A percentile compares a stretch with the other conserved stretches of the same genome.
Evolutionary conservation across 2,888 invertebrate species (phyloP).

Genomic region (Drosophila yooni): DNA sequence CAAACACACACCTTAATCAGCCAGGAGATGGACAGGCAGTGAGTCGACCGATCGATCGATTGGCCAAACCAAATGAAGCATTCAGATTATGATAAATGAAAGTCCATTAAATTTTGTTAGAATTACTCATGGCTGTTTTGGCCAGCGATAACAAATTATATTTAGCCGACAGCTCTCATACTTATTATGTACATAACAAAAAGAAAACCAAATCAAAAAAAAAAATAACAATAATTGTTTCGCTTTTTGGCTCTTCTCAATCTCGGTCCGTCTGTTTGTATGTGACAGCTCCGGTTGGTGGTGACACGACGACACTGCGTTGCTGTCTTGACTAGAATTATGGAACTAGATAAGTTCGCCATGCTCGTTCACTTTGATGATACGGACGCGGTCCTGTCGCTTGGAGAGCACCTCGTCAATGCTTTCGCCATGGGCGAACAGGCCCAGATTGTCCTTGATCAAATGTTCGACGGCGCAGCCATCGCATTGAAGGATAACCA

Average conservation of each 20-base stretch:
- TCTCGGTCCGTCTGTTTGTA: background rate
- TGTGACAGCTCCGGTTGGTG: conserved; percentile 2
- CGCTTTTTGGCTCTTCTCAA: conserved; percentile 4
- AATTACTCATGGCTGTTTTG: conserved; percentile 46
- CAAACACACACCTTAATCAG: conserved; percentile 60
- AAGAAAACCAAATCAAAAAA: conserved; percentile 26
- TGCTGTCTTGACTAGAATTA: conserved; percentile 61
- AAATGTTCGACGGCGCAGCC: conserved; percentile 83
- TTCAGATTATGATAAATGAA: conserved; percentile 30
- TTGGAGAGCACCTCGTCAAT: conserved; percentile 81
- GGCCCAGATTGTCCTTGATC: conserved; percentile 82
- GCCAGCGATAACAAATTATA: conserved; percentile 44
- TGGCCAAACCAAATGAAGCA: background rate
- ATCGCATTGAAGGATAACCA: conserved; percentile 83
- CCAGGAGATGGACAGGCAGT: background rate
- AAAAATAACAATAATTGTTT: conserved; percentile 18
- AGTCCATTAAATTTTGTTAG: conserved; percentile 25
- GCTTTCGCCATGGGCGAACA: conserved; percentile 77
- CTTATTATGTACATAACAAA: conserved; percentile 36
- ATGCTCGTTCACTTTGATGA: conserved; percentile 82
- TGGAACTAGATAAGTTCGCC: conserved; percentile 80
- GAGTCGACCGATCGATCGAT: background rate
- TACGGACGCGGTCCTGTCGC: conserved; percentile 73
- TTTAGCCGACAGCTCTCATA: conserved; percentile 52
- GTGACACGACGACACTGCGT: conserved; percentile 45